phyloP scores from a whole-genome alignment of 2,797 vertebrate genomes.

The Protonibea diacanthus region DNA sequence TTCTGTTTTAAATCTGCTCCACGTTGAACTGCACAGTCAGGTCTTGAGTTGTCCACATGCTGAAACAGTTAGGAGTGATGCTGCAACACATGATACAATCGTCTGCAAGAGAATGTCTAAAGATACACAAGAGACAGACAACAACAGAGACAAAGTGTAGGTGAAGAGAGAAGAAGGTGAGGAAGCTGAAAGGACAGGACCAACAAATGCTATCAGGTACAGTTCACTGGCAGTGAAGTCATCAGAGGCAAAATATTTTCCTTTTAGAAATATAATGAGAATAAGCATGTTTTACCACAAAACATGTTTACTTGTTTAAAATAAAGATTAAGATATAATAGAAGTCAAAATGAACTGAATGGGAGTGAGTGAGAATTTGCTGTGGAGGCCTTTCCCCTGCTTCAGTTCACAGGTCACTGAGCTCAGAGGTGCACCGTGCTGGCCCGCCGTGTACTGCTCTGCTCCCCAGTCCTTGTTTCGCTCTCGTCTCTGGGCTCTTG shows the following conservation, averaged over 20 bases:
- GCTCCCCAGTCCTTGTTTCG: slow-evolving; percentile 55
- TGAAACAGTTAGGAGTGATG: slow-evolving; percentile 33
- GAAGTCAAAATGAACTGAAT: background rate
- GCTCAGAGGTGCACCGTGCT: slow-evolving; percentile 33
- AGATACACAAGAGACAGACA: too few species aligned
- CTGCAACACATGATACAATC: background rate
- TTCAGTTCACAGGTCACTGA: slow-evolving; percentile 24
- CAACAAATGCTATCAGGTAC: too few species aligned
- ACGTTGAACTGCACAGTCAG: background rate
- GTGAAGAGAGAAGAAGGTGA: background rate
- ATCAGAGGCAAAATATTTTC: too few species aligned
- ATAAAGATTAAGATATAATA: too few species aligned
- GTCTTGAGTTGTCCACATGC: slow-evolving; percentile 11
- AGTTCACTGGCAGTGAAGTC: too few species aligned
- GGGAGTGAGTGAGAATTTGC: background rate
- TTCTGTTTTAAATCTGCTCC: too few species aligned
- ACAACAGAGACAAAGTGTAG: background rate
- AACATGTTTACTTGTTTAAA: too few species aligned
- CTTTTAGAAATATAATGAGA: too few species aligned
- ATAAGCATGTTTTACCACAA: too few species aligned
- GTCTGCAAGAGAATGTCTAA: too few species aligned
- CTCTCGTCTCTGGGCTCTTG: slow-evolving; percentile 42
- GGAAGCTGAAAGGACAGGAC: too few species aligned
- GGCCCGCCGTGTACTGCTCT: background rate
- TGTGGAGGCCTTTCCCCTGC: background rate